Evolutionary conservation across 2,113 vertebrate species (phyloP), one percentile per base, ranked within the genome.

Genomic region (Tyrannus savana): DNA sequence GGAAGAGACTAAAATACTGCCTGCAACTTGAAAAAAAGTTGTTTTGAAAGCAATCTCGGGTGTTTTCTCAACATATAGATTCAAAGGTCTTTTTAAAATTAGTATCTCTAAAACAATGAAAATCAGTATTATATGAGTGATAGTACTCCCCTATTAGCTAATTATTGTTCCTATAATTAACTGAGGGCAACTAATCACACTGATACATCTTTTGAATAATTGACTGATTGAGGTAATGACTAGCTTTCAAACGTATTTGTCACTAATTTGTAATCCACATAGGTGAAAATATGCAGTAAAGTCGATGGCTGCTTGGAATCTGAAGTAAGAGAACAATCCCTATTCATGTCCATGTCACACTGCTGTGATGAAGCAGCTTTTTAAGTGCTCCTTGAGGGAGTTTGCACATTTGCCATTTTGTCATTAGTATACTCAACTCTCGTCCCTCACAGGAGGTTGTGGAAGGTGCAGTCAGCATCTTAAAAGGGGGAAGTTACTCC

Each of bases 131-230:
- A 31, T 73, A 91, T 87, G 77, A 95, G 77, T 88, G 44, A 78
- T 78, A 44, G 41, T 28, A 75, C 37, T 93, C 39, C 28, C 47
- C 90, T 87, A 84, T 94, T 94, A 95, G 77, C n/a, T 82, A 94
- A 84, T 89, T 89, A 95, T 77, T 92, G 53, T 84, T 97, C 74
- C 78, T 93, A 49, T 90, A 95, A 95, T 91, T 96, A 93, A 84
- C 87, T 68, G 69, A 93, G 52, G 94, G 44, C 53, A 84, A 79
- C 91, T 95, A 95, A 97, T 94, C 93, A 93, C 69, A 76, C 69
- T 68, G 83, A 92, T 92, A 72, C 28, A 66, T 66, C 85, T 90
- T 83, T 81, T 81, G 85, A 92, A 74, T 86, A 95, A 88, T 95
- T 91, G 93, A 96, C 76, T 90, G 88, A 95, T 75, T 84, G 90